Evolutionary conservation across 2,797 vertebrate species (phyloP), one percentile per base, ranked within the genome.

Genomic region (Petrocephalus sullivani): DNA sequence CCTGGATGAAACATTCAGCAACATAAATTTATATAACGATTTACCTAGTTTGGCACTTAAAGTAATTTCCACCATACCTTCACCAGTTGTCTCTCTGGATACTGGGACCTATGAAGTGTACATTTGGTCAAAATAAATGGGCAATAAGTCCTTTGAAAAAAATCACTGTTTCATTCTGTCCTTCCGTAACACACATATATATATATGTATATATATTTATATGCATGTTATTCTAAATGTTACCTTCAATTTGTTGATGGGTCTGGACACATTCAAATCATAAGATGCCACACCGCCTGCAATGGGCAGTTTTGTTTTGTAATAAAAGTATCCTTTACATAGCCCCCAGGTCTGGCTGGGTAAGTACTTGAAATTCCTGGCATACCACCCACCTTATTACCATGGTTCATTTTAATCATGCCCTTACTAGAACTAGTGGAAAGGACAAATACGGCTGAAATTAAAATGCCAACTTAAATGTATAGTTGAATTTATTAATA

Each of bases 361-460:
- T 94, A 96, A 97, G 96, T 95, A 95, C 96, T 97, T 95, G 96
- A 96, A 95, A 98, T 97, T 98, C 97, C 94, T 96, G 94, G 94
- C 96, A 96, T 97, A 96, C 95, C 95, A 95, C 93, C 92, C 91
- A 92, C 91, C 94, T 96, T 96, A 96, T 95, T 95, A 95, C 95
- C 94, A 90, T 96, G 96, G 95, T 95, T 96, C 95, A 95, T 95
- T 94, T 96, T 96, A 96, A 97, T 96, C 95, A 93, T 92, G 91
- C 90, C 93, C 92, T 94, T 95, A 94, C 93, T 95, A 94, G 95
- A 95, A 97, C 96, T 96, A 96, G 95, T 96, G 94, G 94, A 96
- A 96, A 95, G 95, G 95, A 94, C 95, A 94, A 94, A 95, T 97
- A 61, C 95, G 94, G 94, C 94, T 95, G 95, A 96, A 96, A 95